Evolutionary conservation across 37 sponge, comb jelly and placozoan genomes (phyloP), one percentile per base, ranked within the genome.

Genomic region (Spongilla lacustris): DNA sequence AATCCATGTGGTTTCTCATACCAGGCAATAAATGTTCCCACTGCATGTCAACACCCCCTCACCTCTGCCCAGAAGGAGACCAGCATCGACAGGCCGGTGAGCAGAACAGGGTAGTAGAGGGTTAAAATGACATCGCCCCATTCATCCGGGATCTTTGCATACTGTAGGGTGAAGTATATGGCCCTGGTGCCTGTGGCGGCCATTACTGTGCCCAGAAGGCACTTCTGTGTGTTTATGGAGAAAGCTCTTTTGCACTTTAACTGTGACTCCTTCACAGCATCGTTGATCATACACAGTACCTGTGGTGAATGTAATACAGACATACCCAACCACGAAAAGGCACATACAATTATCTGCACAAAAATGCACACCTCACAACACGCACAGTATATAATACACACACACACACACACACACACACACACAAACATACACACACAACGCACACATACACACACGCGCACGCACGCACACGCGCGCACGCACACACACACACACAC

Each of bases 31-130:
- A n/a, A n/a, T n/a, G n/a, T n/a, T n/a, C n/a, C n/a, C n/a, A n/a
- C n/a, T n/a, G n/a, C n/a, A n/a, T n/a, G n/a, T n/a, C n/a, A n/a
- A n/a, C n/a, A n/a, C n/a, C n/a, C 19, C 12, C 33, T 29, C 25
- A 93, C 90, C 75, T 93, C 87, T 35, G 89, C 90, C 90, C 90
- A 93, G 75, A 83, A 86, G 78, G 82, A 85, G 69, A 89, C 83
- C 48, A 89, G 89, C 21, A 89, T 66, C 26, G 87, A 93, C 74
- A 93, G 78, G 34, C 83, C 89, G 27, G 93, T 84, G 33, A 88
- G 79, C 33, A 89, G 86, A 25, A 86, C 82, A 48, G 89, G 93
- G 26, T 86, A 89, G 82, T 93, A 89, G 13, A 93, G 19, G 32
- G 71, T 77, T 50, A 82, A 80, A 9, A 89, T 35, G 9, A 93